These are phyloP conservation scores for Chiridota heheva DNA, from an alignment of 35 echinoderm and acorn worm genomes.

Conservation along the genomic window DNA sequence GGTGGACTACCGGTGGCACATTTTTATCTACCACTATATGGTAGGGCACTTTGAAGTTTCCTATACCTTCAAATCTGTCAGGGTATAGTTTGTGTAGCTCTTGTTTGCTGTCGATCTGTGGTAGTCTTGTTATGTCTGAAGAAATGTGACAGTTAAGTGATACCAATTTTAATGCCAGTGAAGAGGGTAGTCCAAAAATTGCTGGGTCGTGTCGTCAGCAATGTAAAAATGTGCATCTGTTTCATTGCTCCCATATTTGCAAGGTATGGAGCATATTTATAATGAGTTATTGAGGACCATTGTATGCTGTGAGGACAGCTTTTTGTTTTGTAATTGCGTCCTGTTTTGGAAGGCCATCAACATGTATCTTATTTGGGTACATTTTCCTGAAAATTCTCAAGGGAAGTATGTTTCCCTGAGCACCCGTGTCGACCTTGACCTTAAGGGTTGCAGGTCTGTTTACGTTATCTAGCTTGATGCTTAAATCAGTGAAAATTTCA, in stretches of 20 bases:
- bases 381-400: constrained; percentile 21
- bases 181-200: constrained; percentile 10
- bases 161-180: not conserved
- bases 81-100: constrained; percentile 19
- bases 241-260: not conserved
- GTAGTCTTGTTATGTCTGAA: not conserved
- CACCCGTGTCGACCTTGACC: constrained; percentile 41
- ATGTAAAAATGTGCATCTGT: constrained; percentile 21
- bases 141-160: constrained; percentile 17
- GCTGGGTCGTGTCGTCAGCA: constrained; percentile 14
- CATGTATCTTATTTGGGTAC: constrained; percentile 20
- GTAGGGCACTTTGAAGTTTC: constrained; percentile 35
- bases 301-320: constrained; percentile 20
- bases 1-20: constrained; percentile 36
- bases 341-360: not conserved
- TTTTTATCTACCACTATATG: constrained; percentile 43
- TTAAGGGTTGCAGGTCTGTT: constrained; percentile 16
- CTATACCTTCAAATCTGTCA: constrained; percentile 51
- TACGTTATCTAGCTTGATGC: not conserved
- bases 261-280: not conserved
- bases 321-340: not conserved
- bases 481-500: constrained; percentile 2
- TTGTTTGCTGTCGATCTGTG: not conserved
- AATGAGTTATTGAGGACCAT: constrained; percentile 27
- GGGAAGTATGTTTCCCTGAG: constrained; percentile 24